phyloP scores from a whole-genome alignment of 23 tunicate genomes.

The Clavelina lepadiformis region DNA sequence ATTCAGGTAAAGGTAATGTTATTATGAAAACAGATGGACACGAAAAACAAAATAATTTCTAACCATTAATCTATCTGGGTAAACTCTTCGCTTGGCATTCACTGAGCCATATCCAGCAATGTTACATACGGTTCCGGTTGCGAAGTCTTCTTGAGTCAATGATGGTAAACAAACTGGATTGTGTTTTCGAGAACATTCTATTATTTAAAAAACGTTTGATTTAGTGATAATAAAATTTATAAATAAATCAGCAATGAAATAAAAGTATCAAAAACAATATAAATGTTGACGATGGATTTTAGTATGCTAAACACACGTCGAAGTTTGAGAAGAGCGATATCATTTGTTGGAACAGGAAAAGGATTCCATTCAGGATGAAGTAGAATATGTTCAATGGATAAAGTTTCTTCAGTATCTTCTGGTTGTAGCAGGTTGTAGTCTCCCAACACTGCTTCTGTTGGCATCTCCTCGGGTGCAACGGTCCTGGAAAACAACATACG shows the following conservation, averaged over 20 bases:
- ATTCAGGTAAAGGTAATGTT: too few species aligned
- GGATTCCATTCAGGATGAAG: conserved; percentile 33
- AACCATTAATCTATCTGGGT: conserved; percentile 15
- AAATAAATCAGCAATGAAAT: too few species aligned
- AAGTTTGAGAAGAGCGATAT: conserved; percentile 32
- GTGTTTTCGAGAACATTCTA: conserved; percentile 22
- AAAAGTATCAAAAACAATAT: too few species aligned
- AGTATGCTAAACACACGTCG: too few species aligned
- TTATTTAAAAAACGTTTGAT: too few species aligned
- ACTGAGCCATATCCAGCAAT: conserved; percentile 38
- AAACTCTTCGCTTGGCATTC: conserved; percentile 13
- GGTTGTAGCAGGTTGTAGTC: neutral
- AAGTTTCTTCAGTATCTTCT: conserved; percentile 13
- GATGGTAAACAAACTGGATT: conserved; percentile 30
- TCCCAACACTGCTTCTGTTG: conserved; percentile 50
- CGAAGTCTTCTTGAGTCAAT: neutral
- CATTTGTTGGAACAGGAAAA: conserved; percentile 47
- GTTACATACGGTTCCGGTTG: conserved; percentile 13
- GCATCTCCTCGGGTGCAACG: conserved; percentile 9
- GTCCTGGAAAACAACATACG: too few species aligned
- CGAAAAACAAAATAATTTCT: too few species aligned
- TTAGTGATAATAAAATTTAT: too few species aligned
- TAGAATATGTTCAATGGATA: conserved; percentile 13
- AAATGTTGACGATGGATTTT: too few species aligned
- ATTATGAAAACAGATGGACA: too few species aligned